Percentiles rank a stretch among this genome's conserved stretches.
Evolutionary conservation across 2,888 invertebrate genomes (phyloP).

Genomic region (Phortica magna): DNA sequence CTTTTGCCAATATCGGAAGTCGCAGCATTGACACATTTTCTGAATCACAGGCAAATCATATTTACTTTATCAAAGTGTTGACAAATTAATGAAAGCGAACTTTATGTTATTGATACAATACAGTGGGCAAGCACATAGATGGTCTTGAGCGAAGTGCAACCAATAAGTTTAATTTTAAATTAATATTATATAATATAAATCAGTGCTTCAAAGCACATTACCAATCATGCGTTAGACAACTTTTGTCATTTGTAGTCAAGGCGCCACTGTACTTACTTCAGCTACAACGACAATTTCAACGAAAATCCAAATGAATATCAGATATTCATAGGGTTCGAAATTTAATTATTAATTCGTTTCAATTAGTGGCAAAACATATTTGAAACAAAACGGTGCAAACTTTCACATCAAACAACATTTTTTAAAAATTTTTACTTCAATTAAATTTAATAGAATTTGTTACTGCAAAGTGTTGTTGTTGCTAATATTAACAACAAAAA

Average conservation of each 20-base stretch:
- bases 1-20: not conserved
- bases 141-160: not conserved
- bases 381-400: not conserved
- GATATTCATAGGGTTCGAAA: conserved; percentile 1
- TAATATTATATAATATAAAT: too few species aligned
- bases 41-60: not conserved
- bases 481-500: not conserved
- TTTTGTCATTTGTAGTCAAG: not conserved
- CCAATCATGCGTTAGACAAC: not conserved
- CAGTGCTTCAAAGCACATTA: too few species aligned
- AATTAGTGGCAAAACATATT: conserved; percentile 12
- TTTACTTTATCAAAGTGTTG: conserved; percentile 37
- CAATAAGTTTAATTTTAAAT: too few species aligned
- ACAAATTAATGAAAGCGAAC: conserved; percentile 37
- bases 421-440: too few species aligned
- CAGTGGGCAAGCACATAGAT: conserved; percentile 15
- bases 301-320: not conserved
- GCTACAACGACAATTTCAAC: not conserved
- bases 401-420: not conserved
- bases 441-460: too few species aligned
- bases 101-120: conserved; percentile 8
- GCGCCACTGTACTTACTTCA: conserved; percentile 4
- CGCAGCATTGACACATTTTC: conserved; percentile 35
- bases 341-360: not conserved
- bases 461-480: too few species aligned